A percentile compares a stretch with the other conserved stretches of the same genome.
phyloP scores from a whole-genome alignment of 2,888 invertebrate genomes.

The Stenotaenia linearis region DNA sequence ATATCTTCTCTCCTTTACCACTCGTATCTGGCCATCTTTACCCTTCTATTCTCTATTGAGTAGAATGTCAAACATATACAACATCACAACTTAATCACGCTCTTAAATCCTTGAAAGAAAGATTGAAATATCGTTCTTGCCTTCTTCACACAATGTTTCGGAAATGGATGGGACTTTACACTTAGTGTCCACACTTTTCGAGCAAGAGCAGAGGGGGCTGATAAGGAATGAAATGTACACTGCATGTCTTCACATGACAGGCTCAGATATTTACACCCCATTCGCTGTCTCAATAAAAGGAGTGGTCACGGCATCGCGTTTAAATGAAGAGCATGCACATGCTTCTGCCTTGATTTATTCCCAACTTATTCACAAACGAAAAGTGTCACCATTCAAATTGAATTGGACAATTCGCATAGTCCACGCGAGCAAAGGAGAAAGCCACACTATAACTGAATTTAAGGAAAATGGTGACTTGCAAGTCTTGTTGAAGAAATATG shows the following conservation, averaged over 20 bases:
- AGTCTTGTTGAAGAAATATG: background rate
- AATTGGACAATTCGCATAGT: slow-evolving; percentile 2
- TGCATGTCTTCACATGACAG: slow-evolving; percentile 9
- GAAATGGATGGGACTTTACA: slow-evolving; percentile 4
- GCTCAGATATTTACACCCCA: slow-evolving; percentile 3
- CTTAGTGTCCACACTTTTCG: slow-evolving; percentile 1
- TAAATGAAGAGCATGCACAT: background rate
- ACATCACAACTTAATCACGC: background rate
- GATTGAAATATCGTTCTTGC: background rate
- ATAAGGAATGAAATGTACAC: slow-evolving; percentile 2
- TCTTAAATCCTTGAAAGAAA: background rate
- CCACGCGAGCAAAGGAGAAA: background rate
- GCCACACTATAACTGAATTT: slow-evolving; percentile 1
- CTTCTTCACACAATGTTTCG: background rate
- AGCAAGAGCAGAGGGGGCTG: background rate
- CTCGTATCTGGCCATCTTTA: background rate
- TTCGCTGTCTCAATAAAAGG: background rate
- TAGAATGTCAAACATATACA: background rate
- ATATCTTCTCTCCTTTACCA: background rate
- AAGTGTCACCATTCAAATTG: slow-evolving; percentile 4
- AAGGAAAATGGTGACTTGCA: background rate
- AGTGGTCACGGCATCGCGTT: slow-evolving; percentile 4
- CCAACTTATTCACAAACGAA: slow-evolving; percentile 2
- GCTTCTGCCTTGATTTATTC: slow-evolving; percentile 4
- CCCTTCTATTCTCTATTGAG: background rate